Evolutionary conservation across 2,888 invertebrate species (phyloP), one percentile per base, ranked within the genome.

Genomic region (Ichneumoninae sp.): DNA sequence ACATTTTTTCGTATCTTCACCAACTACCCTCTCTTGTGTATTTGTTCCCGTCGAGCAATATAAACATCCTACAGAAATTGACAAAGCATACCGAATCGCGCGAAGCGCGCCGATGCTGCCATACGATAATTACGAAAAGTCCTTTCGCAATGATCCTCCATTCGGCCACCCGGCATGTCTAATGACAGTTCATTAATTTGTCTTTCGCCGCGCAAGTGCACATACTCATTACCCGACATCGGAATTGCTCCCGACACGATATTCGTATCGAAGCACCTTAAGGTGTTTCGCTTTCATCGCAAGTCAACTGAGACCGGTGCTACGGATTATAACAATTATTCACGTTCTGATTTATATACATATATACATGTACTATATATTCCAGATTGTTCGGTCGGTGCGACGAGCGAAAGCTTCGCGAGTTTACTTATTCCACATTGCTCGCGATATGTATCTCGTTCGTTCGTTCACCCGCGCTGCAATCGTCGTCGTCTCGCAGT

Each of bases 391-490:
- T 33, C 60, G 66, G 19, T 68, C 52, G 30, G 13, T 26, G 62
- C 26, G 72, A 57, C 47, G 19, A 80, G 68, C 72, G 77, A 83
- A 80, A 80, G 62, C 83, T 72, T 80, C 50, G 65, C 47, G 40
- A 36, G 68, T 36, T 19, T 50, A 30, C 10, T 36, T 66, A 50
- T 40, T 69, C 72, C 71, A 30, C 60, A 40, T 44, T 57, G 47
- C 30, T 10, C n/a, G 62, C 57, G 10, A 30, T 36, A 22, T 33
- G 65, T 47, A 47, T 62, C 50, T 16, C 66, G 52, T 83, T 71
- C 75, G 78, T 83, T 81, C 81, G 78, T 84, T 84, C 74, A 82
- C 80, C 84, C 78, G 77, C 80, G 57, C 68, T 33, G 71, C 74
- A 62, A 72, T 68, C 57, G 80, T 77, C 80, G 77, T 57, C 71